These are phyloP conservation scores for Unio delphinus DNA, from an alignment of 2,888 invertebrate species.

Conservation along the genomic window DNA sequence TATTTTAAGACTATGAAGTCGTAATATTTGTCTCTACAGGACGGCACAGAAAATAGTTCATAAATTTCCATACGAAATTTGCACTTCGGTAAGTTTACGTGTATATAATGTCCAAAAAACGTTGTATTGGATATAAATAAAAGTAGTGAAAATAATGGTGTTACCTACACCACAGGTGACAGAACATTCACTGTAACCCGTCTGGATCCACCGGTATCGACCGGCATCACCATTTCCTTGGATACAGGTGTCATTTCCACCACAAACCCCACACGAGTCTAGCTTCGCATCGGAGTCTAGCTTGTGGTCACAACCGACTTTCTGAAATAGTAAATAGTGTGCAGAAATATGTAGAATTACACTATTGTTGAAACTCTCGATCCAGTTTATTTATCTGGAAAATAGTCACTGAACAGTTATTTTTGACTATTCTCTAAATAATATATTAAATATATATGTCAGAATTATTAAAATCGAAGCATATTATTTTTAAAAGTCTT, in stretches of 20 bases:
- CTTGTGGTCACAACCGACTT: slow-evolving; percentile 75
- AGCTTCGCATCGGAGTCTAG: slow-evolving; percentile 73
- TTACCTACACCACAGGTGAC: slow-evolving; percentile 95
- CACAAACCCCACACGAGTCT: slow-evolving; percentile 76
- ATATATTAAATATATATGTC: too few species aligned
- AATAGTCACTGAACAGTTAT: too few species aligned
- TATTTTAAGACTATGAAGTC: too few species aligned
- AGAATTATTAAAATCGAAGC: too few species aligned
- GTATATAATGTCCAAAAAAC: slow-evolving; percentile 76
- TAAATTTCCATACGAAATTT: slow-evolving; percentile 1
- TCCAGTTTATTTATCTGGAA: too few species aligned
- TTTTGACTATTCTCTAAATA: too few species aligned
- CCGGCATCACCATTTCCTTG: slow-evolving; percentile 71
- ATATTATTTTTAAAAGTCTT: too few species aligned
- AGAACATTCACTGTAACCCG: slow-evolving; percentile 84
- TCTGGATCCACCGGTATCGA: slow-evolving; percentile 80
- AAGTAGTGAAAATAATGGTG: slow-evolving; percentile 53
- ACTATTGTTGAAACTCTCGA: too few species aligned
- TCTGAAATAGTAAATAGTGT: slow-evolving; percentile 60
- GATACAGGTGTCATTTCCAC: slow-evolving; percentile 77
- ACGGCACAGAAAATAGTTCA: too few species aligned
- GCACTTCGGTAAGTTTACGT: neutral
- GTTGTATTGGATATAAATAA: slow-evolving; percentile 3
- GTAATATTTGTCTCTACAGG: too few species aligned
- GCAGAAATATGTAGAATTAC: too few species aligned